Evolutionary conservation across 2,888 invertebrate genomes (phyloP), one percentile per base, ranked within the genome.

Genomic region (Druceiella hillmani): DNA sequence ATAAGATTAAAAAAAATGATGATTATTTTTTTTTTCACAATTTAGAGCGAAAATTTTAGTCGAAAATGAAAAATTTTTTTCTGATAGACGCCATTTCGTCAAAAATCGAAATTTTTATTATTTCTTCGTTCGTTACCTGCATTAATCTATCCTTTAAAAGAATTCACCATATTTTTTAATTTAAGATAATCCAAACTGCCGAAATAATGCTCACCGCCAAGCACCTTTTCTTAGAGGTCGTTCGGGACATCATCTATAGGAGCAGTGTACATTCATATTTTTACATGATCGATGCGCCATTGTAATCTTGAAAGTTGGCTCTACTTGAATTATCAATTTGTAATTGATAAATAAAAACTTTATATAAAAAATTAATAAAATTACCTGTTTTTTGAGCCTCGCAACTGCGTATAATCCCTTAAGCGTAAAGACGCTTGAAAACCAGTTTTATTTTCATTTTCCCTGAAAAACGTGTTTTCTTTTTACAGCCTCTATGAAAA

Each of bases 191-290:
- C 25, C 33, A 25, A 25, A 33, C 24, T 26, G 25, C 6, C 15
- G 25, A 33, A 33, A 33, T 25, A n/a, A 26, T 7, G 15, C 3
- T 33, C 33, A 33, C 25, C 25, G 33, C 26, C 11, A 17, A 14
- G 17, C n/a, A n/a, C n/a, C 27, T 35, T 35, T 35, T 24, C 28
- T 35, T 27, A 13, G 35, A 35, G 35, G 35, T 35, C 27, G 27
- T 35, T 35, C 12, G 35, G 35, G 35, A 35, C 35, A 35, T 27
- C 35, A 27, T 35, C 7, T 35, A 27, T 20, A 35, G 26, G 10
- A 16, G 35, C 35, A 28, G 27, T 35, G 28, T 17, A 35, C 28
- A 35, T 35, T 12, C 26, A 35, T 35, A 35, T 35, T 35, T 35
- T 14, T 6, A 33, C 33, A 33, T 33, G 33, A 33, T 2, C 17